Evolutionary conservation across 2,113 vertebrate genomes (phyloP).

Genomic region (Xiphorhynchus elegans): DNA sequence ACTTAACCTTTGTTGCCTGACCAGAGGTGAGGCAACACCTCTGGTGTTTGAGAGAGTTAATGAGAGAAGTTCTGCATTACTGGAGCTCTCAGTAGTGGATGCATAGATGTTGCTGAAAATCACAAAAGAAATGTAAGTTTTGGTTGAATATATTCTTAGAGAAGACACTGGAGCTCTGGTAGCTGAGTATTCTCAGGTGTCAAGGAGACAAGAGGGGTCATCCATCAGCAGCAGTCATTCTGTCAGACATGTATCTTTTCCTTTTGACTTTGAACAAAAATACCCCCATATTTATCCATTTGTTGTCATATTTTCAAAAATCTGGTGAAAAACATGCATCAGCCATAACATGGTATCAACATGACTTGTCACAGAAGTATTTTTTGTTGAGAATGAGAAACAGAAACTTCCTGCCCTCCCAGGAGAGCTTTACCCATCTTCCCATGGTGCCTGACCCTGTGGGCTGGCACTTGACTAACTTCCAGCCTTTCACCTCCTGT

Average conservation of each 20-base stretch:
- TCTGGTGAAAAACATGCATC: slow-evolving; percentile 15
- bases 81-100: neutral
- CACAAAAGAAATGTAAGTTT: neutral
- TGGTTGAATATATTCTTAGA: neutral
- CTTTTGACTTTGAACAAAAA: neutral
- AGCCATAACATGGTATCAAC: neutral
- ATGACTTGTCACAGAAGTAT: neutral
- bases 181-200: neutral
- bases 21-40: neutral
- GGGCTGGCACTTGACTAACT: neutral
- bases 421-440: neutral
- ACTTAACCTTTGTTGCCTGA: neutral
- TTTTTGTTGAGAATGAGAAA: neutral
- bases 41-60: neutral
- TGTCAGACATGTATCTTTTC: neutral
- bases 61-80: neutral
- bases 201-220: neutral
- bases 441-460: neutral
- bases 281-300: neutral
- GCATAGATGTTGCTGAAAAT: neutral
- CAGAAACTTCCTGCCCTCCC: neutral
- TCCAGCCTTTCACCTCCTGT: neutral
- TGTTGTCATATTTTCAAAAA: neutral
- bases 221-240: slow-evolving; percentile 26
- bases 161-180: neutral